These are phyloP conservation scores for Mus spicilegus DNA, from an alignment of 2,113 vertebrate genomes.

Conservation along the genomic window DNA sequence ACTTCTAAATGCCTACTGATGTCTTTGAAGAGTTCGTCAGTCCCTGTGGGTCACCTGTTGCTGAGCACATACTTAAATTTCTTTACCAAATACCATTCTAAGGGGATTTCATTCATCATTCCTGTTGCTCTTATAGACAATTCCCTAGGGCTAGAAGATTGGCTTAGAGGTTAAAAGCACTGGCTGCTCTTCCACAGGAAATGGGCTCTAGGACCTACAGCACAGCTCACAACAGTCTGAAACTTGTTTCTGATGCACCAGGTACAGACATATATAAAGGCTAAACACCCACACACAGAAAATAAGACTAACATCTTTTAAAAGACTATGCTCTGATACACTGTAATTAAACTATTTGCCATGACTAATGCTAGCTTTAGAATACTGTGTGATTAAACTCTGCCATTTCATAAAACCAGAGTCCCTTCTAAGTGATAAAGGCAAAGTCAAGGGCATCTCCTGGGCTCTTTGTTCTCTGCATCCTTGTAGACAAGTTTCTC, in stretches of 20 bases:
- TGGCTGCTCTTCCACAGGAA: neutral
- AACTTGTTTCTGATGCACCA: neutral
- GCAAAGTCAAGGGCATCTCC: neutral
- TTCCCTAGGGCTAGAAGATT: neutral
- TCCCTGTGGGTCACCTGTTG: neutral
- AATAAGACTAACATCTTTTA: neutral
- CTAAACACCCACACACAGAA: neutral
- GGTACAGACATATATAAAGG: neutral
- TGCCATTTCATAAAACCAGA: neutral
- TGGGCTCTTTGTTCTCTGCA: neutral
- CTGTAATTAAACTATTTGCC: neutral
- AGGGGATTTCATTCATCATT: neutral
- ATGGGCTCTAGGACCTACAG: neutral
- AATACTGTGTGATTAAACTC: constrained; percentile 1
- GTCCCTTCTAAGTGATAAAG: neutral
- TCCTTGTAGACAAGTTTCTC: neutral
- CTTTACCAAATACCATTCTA: neutral
- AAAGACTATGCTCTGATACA: neutral
- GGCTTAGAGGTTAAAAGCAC: neutral
- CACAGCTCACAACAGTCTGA: too few species aligned
- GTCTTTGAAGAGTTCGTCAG: neutral
- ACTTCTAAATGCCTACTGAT: neutral
- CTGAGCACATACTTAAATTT: neutral
- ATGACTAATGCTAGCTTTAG: neutral
- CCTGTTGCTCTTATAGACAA: constrained; percentile 10